Percentiles rank a stretch among this genome's conserved stretches.
Evolutionary conservation across 2,888 invertebrate species (phyloP).

Genomic region (Carpatolechia fugitivella): DNA sequence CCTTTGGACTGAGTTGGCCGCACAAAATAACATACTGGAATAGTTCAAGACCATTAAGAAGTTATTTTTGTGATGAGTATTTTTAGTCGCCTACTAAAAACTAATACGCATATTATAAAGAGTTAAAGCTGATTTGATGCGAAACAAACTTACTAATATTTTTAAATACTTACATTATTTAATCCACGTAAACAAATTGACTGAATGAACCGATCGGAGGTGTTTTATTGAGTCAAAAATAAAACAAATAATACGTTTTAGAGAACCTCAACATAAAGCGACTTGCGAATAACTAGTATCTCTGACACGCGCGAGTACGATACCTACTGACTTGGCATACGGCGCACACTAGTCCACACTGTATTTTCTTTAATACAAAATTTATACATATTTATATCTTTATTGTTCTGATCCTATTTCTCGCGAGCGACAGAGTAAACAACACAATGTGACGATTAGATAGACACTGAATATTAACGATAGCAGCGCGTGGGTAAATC

Average conservation of each 20-base stretch:
- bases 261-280: slow-evolving; percentile 44
- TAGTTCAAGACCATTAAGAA: slow-evolving; percentile 7
- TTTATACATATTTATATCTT: background rate
- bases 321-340: slow-evolving; percentile 28
- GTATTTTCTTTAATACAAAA: background rate
- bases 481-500: slow-evolving; percentile 30
- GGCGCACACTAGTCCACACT: background rate
- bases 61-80: slow-evolving; percentile 9
- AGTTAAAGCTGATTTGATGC: background rate
- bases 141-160: background rate
- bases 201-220: background rate
- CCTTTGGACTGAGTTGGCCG: too few species aligned
- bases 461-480: slow-evolving; percentile 42
- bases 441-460: slow-evolving; percentile 35
- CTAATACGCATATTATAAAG: background rate
- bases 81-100: background rate
- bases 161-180: slow-evolving; percentile 1
- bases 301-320: slow-evolving; percentile 38
- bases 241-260: slow-evolving; percentile 28
- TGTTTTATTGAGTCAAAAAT: slow-evolving; percentile 16
- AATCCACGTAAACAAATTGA: background rate
- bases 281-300: slow-evolving; percentile 50
- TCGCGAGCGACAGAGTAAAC: slow-evolving; percentile 28
- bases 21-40: background rate
- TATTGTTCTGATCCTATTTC: background rate